Percentiles rank a stretch among this genome's conserved stretches.
Evolutionary conservation across 2,888 invertebrate genomes (phyloP).

Genomic region (Arge pagana): DNA sequence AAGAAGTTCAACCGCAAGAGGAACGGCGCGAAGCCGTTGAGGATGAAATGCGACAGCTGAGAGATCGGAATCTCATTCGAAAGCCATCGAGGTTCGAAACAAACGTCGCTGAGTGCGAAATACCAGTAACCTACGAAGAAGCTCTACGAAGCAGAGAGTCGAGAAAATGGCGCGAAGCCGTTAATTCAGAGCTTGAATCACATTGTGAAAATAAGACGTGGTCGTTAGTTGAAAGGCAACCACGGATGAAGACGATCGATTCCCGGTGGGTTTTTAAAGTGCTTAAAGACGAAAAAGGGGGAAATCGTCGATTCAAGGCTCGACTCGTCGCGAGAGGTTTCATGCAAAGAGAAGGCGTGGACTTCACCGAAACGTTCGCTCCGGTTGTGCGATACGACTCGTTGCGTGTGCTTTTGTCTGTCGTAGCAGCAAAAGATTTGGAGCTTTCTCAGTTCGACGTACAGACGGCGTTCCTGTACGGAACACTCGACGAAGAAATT

Average conservation of each 20-base stretch:
- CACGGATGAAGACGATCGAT: conserved; percentile 20
- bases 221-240: conserved; percentile 15
- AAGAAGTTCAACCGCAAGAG: too few relatives aligned
- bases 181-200: conserved; percentile 11
- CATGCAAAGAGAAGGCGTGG: conserved; percentile 23
- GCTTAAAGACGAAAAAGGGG: conserved; percentile 7
- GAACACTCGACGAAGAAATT: conserved; percentile 2
- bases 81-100: conserved; percentile 8
- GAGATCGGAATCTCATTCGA: conserved; percentile 2
- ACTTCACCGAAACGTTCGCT: conserved; percentile 22
- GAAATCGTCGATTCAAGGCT: conserved; percentile 20
- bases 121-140: conserved; percentile 8
- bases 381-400: conserved; percentile 27
- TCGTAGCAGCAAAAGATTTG: background rate
- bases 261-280: conserved; percentile 25
- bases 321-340: conserved; percentile 22
- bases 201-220: conserved; percentile 24
- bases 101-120: conserved; percentile 1
- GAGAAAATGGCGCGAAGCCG: conserved; percentile 4
- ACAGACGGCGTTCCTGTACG: conserved; percentile 12
- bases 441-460: conserved; percentile 25
- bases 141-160: background rate
- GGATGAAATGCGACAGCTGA: too few relatives aligned
- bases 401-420: conserved; percentile 4
- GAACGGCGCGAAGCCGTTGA: too few relatives aligned